Conservation (phyloP, 2,797 vertebrate genomes). For the Babyrousa celebensis region DNA sequence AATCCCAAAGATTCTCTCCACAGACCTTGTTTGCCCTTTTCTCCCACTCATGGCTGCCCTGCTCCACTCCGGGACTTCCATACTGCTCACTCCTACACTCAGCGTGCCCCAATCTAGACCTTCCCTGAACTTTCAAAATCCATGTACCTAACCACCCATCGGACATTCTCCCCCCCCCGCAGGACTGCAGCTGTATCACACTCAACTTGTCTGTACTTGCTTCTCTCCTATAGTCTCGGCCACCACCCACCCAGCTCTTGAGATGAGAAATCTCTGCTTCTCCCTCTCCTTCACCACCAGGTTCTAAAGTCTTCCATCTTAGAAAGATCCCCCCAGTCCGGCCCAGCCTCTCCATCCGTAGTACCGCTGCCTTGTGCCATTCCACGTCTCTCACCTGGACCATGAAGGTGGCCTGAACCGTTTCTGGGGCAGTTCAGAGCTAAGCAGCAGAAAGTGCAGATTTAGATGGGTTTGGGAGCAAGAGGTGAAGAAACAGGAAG, state of each 20-base stretch:
- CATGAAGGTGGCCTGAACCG: background rate
- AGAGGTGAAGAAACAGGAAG: conserved; percentile 4
- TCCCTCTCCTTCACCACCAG: background rate
- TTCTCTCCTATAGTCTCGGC: background rate
- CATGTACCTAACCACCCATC: background rate
- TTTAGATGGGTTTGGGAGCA: background rate
- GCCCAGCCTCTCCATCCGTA: background rate
- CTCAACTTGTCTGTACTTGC: background rate
- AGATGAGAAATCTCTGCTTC: background rate
- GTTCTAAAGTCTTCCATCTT: background rate
- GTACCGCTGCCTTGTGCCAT: background rate
- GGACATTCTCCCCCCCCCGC: background rate
- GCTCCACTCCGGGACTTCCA: background rate
- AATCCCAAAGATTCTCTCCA: background rate
- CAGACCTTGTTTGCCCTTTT: background rate
- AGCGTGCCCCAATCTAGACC: background rate
- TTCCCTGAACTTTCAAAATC: background rate
- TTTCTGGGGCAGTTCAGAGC: background rate
- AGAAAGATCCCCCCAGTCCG: background rate
- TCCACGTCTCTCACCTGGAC: background rate
- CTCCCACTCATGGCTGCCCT: background rate
- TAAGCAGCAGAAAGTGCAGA: background rate
- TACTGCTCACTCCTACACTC: background rate
- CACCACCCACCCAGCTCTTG: background rate
- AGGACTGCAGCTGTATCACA: background rate